Evolutionary conservation across 2,113 vertebrate species (phyloP).

Genomic region (Madoqua kirkii): DNA sequence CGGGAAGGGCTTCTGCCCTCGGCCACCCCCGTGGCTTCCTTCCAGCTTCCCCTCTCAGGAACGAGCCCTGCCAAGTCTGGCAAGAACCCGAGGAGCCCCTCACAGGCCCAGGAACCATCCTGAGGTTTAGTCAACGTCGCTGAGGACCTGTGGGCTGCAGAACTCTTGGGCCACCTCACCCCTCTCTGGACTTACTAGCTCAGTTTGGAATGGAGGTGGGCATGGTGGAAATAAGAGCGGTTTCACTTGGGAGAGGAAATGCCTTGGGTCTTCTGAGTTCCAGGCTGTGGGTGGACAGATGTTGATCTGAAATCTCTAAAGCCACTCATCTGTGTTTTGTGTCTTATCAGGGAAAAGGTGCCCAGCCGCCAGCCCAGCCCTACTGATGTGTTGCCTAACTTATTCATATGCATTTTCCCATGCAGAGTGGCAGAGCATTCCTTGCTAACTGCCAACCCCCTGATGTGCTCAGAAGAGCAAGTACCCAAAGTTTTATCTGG

Average conservation of each 20-base stretch:
- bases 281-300: constrained; percentile 20
- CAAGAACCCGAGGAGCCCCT: constrained; percentile 45
- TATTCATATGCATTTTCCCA: constrained; percentile 23
- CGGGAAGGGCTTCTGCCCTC: constrained; percentile 77
- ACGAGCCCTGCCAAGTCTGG: constrained; percentile 35
- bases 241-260: constrained; percentile 26
- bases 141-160: not conserved
- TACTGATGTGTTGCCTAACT: constrained; percentile 51
- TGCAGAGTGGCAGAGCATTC: constrained; percentile 10
- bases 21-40: constrained; percentile 24
- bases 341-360: constrained; percentile 54
- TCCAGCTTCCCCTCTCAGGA: constrained; percentile 47
- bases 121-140: constrained; percentile 25
- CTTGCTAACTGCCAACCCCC: not conserved
- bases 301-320: constrained; percentile 29
- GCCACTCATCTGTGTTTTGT: constrained; percentile 50
- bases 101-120: constrained; percentile 60
- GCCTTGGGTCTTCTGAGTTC: constrained; percentile 12
- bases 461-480: not conserved
- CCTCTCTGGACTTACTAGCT: not conserved
- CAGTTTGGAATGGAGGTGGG: not conserved
- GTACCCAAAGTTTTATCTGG: not conserved
- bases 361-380: not conserved
- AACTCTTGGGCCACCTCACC: not conserved
- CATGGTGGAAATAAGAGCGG: not conserved